Conservation (phyloP, 2,113 vertebrate genomes). For the Cariama cristata region DNA sequence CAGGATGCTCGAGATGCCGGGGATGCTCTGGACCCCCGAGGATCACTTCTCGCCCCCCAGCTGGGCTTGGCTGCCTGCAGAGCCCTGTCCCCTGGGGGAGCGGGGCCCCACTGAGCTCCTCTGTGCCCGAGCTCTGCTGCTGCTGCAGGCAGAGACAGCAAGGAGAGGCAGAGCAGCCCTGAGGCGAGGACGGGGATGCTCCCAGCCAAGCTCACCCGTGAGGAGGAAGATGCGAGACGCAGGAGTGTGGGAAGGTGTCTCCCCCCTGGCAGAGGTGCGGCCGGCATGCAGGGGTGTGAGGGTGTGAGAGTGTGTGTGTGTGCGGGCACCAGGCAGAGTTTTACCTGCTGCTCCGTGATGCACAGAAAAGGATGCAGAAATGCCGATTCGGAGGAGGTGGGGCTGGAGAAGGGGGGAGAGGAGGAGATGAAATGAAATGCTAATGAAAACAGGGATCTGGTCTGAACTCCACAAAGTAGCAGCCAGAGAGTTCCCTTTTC, state of each 20-base stretch:
- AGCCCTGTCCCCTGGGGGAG: background rate
- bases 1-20: background rate
- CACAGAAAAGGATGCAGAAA: constrained; percentile 4
- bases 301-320: background rate
- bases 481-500: background rate
- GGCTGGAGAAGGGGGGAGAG: background rate
- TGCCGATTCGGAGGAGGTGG: constrained; percentile 47
- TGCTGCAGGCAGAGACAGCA: background rate
- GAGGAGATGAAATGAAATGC: constrained; percentile 11
- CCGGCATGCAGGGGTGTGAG: background rate
- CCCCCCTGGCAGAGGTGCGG: background rate
- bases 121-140: background rate
- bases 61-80: background rate
- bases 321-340: background rate
- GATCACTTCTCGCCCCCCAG: background rate
- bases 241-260: background rate
- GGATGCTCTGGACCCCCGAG: too few species aligned
- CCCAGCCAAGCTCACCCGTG: background rate
- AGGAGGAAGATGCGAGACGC: background rate
- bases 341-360: background rate
- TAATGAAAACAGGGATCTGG: background rate
- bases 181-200: background rate
- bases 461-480: constrained; percentile 36
- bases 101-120: background rate
- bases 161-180: background rate